Evolutionary conservation across 2,888 invertebrate genomes (phyloP).

Genomic region (Malacosoma neustria): DNA sequence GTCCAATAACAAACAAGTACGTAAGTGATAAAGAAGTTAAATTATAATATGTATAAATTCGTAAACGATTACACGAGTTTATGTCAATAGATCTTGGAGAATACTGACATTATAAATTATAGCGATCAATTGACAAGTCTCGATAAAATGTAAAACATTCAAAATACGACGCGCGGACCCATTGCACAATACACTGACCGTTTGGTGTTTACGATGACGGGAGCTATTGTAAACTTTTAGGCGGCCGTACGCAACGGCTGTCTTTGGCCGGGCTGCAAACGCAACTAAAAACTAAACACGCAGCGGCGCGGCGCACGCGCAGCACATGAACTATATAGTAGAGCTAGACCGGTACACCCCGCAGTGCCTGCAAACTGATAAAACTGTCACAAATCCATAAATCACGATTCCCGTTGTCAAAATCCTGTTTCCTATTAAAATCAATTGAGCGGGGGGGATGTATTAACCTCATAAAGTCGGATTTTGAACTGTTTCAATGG

Average conservation of each 20-base stretch:
- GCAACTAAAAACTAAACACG: conserved; percentile 68
- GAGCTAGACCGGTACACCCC: conserved; percentile 34
- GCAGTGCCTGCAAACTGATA: conserved; percentile 28
- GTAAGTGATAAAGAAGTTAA: conserved; percentile 30
- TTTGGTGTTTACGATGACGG: conserved; percentile 34
- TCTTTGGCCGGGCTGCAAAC: conserved; percentile 60
- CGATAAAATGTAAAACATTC: conserved; percentile 27
- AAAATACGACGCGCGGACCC: conserved; percentile 27
- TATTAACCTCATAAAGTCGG: conserved; percentile 41
- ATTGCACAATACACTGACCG: conserved; percentile 40
- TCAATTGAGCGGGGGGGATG: conserved; percentile 50
- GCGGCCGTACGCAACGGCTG: conserved; percentile 52
- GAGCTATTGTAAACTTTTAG: conserved; percentile 30
- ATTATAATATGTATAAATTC: conserved; percentile 21
- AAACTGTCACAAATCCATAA: conserved; percentile 39
- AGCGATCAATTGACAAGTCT: conserved; percentile 34
- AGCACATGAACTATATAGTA: conserved; percentile 49
- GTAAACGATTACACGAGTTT: conserved; percentile 33
- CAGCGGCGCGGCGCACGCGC: conserved; percentile 48
- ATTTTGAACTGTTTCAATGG: conserved; percentile 38
- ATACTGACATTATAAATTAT: conserved; percentile 39
- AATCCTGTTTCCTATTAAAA: conserved; percentile 54
- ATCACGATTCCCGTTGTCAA: conserved; percentile 40
- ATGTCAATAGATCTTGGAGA: conserved; percentile 24
- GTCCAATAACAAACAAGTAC: conserved; percentile 32